Evolutionary conservation across 2,888 invertebrate species (phyloP).

Genomic region (Epicampocera succincta): DNA sequence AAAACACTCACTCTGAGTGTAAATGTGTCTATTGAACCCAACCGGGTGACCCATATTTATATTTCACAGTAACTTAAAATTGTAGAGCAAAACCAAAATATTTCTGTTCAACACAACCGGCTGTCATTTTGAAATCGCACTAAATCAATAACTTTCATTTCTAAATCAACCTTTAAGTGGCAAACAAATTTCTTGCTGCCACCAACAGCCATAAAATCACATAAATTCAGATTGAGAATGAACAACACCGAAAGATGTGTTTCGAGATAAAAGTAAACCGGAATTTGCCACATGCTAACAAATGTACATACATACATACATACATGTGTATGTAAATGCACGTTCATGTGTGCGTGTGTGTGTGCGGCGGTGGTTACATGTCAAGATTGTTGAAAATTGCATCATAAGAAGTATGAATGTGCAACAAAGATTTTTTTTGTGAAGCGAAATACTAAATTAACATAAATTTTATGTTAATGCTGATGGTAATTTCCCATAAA

Average conservation of each 20-base stretch:
- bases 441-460: constrained; percentile 12
- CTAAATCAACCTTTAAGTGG: constrained; percentile 26
- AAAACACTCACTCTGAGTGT: too few species aligned
- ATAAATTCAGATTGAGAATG: constrained; percentile 60
- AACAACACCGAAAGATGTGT: constrained; percentile 51
- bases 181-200: constrained; percentile 28
- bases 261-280: constrained; percentile 34
- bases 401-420: constrained; percentile 59
- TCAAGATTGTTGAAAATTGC: constrained; percentile 52
- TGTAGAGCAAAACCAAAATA: too few species aligned
- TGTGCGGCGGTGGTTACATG: constrained; percentile 9
- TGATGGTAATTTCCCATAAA: constrained; percentile 65
- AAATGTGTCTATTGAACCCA: too few species aligned
- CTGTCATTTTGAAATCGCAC: too few species aligned
- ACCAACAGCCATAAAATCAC: constrained; percentile 31
- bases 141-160: constrained; percentile 16
- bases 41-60: too few species aligned
- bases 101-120: too few species aligned
- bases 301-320: too few species aligned
- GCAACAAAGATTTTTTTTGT: constrained; percentile 39
- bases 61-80: too few species aligned
- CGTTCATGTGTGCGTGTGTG: constrained; percentile 7
- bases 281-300: background rate
- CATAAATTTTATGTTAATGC: constrained; percentile 60
- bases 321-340: background rate